phyloP scores from a whole-genome alignment of 2,888 invertebrate species.

The Subacronicta megacephala region DNA sequence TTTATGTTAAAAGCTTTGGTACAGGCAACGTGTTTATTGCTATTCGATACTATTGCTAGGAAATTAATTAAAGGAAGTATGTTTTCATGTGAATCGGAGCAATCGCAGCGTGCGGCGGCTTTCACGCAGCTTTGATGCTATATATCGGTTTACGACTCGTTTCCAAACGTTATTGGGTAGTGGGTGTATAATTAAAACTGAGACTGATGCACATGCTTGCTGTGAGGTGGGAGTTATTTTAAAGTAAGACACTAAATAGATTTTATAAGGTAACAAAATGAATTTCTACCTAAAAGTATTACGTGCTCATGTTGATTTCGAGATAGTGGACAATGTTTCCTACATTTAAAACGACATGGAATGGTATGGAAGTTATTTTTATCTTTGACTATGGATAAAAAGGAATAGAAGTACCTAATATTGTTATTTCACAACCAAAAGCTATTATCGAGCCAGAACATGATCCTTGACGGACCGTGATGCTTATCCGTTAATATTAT shows the following conservation, averaged over 20 bases:
- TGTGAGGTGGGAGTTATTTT: conserved; percentile 7
- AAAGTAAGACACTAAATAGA: background rate
- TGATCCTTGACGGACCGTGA: too few species aligned
- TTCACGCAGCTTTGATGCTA: conserved; percentile 69
- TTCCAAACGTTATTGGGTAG: conserved; percentile 62
- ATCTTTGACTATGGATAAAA: too few species aligned
- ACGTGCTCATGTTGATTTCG: background rate
- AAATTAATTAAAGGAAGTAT: conserved; percentile 67
- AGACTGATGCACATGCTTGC: conserved; percentile 21
- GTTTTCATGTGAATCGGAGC: conserved; percentile 60
- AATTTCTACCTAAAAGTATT: background rate
- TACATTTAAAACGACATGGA: background rate
- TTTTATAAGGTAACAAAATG: background rate
- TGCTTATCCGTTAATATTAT: too few species aligned
- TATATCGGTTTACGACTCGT: conserved; percentile 70
- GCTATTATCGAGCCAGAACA: too few species aligned
- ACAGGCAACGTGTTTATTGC: conserved; percentile 61
- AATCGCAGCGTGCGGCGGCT: conserved; percentile 55
- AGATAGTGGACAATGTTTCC: background rate
- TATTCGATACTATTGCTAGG: conserved; percentile 61
- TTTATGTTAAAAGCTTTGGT: conserved; percentile 54
- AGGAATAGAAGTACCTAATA: too few species aligned
- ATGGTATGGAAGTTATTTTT: too few species aligned
- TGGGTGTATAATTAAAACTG: conserved; percentile 56
- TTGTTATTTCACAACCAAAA: too few species aligned